These are phyloP conservation scores for Amblyraja radiata DNA, from an alignment of 2,797 vertebrate species.

Conservation along the genomic window DNA sequence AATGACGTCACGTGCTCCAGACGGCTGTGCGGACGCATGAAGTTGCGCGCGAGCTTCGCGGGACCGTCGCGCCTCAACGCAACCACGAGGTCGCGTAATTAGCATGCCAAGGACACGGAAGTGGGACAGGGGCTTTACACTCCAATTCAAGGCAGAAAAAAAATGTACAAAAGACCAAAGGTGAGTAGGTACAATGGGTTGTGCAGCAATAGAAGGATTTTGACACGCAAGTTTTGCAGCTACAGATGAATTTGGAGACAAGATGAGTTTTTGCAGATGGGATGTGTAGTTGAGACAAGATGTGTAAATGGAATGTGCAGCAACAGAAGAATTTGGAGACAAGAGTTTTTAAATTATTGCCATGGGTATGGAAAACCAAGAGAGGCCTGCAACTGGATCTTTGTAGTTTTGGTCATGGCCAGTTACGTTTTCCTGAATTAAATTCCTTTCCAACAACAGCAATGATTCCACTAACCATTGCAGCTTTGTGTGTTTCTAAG, in stretches of 20 bases:
- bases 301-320: neutral
- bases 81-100: too few species aligned
- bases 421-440: neutral
- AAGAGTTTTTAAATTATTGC: neutral
- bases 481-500: neutral
- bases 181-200: too few species aligned
- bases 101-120: too few species aligned
- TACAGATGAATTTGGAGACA: too few species aligned
- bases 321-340: neutral
- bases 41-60: too few species aligned
- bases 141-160: neutral
- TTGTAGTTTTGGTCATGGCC: neutral
- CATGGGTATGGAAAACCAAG: neutral
- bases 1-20: too few species aligned
- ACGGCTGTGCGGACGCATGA: too few species aligned
- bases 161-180: neutral
- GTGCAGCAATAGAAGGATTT: too few species aligned
- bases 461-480: neutral
- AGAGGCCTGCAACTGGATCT: neutral
- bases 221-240: too few species aligned
- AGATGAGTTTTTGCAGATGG: neutral
- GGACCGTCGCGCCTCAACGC: too few species aligned
- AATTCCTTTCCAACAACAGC: neutral
- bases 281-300: neutral
- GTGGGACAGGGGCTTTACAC: neutral